These are phyloP conservation scores for Petrocephalus sullivani DNA, from an alignment of 2,797 vertebrate genomes.

Conservation along the genomic window DNA sequence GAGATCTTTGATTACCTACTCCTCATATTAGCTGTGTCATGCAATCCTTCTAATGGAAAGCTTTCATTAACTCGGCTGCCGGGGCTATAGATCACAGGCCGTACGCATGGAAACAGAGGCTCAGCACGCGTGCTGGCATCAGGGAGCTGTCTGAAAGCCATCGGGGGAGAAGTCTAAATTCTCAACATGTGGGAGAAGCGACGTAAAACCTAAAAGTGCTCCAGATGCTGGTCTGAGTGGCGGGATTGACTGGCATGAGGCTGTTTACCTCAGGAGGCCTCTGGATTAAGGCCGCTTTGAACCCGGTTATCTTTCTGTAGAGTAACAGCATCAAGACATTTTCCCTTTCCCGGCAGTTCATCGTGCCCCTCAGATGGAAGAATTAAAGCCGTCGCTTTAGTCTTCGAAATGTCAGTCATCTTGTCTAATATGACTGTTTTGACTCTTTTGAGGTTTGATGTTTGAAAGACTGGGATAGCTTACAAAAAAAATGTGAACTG, in stretches of 20 bases:
- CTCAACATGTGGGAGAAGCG: background rate
- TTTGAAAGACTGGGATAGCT: background rate
- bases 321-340: background rate
- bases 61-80: constrained; percentile 57
- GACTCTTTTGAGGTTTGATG: background rate
- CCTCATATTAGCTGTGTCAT: constrained; percentile 59
- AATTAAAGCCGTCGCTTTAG: background rate
- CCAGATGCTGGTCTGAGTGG: background rate
- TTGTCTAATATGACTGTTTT: background rate
- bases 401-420: constrained; percentile 8
- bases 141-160: background rate
- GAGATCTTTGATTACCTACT: constrained; percentile 53
- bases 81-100: constrained; percentile 51
- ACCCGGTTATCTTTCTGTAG: background rate
- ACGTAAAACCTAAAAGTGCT: background rate
- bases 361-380: background rate
- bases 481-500: background rate
- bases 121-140: background rate
- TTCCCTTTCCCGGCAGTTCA: background rate
- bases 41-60: constrained; percentile 66
- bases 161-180: background rate
- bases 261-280: background rate
- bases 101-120: constrained; percentile 38
- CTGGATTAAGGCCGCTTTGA: constrained; percentile 13
- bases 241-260: background rate